phyloP scores from a whole-genome alignment of 92 coral and sea anemone species.

The Epizoanthus ramosus region DNA sequence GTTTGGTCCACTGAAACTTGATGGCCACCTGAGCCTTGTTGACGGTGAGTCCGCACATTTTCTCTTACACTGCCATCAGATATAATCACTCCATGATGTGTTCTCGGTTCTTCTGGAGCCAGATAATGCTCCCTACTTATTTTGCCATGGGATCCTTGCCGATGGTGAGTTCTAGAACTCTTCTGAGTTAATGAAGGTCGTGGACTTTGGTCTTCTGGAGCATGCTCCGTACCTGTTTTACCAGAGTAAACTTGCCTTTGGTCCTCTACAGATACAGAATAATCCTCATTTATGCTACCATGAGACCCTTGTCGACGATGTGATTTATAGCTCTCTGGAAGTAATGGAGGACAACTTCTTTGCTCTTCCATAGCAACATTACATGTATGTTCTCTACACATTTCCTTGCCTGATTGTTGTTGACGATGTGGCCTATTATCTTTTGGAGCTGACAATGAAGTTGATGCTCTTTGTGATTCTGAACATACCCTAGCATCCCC shows the following conservation, averaged over 20 bases:
- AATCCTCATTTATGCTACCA: constrained; percentile 5
- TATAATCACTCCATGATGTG: background rate
- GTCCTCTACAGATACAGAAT: background rate
- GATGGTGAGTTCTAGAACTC: background rate
- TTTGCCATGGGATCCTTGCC: background rate
- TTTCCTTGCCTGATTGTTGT: background rate
- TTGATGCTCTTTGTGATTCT: background rate
- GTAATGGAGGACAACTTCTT: background rate
- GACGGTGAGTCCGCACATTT: background rate
- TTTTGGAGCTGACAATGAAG: background rate
- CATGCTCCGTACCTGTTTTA: background rate
- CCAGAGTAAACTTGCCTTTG: background rate
- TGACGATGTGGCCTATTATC: background rate
- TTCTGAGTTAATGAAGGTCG: background rate
- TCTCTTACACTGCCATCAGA: background rate
- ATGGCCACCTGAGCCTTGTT: background rate
- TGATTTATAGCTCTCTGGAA: background rate
- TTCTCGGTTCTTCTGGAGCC: background rate
- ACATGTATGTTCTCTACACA: constrained; percentile 12
- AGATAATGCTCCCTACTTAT: background rate
- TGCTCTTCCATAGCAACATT: constrained; percentile 1
- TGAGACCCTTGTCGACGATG: constrained; percentile 17
- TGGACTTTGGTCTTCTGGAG: background rate
- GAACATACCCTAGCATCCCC: background rate
- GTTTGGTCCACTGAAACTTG: background rate